phyloP scores from a whole-genome alignment of 2,113 vertebrate genomes.

The Uria aalge region DNA sequence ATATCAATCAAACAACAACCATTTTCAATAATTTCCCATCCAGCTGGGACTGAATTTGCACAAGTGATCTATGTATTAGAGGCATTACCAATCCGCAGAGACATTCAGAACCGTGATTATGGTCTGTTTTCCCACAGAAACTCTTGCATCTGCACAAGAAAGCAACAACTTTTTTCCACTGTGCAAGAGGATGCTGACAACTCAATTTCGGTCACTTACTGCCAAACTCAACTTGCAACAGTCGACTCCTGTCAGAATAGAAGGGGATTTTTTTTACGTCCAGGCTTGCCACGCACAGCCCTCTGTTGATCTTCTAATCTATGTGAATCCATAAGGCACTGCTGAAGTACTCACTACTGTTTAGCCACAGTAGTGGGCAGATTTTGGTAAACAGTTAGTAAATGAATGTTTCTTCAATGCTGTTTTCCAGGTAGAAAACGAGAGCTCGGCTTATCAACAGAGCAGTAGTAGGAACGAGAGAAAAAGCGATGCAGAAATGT shows the following conservation, averaged over 20 bases:
- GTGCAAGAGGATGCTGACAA: neutral
- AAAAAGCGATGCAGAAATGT: slow-evolving; percentile 74
- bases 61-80: slow-evolving; percentile 52
- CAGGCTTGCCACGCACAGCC: neutral
- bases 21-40: slow-evolving; percentile 59
- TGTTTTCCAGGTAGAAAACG: slow-evolving; percentile 74
- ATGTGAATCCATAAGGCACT: neutral
- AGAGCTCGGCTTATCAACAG: slow-evolving; percentile 75
- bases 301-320: neutral
- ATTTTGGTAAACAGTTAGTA: neutral
- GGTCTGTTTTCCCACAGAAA: slow-evolving; percentile 57
- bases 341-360: neutral
- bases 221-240: slow-evolving; percentile 4
- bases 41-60: slow-evolving; percentile 60
- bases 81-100: slow-evolving; percentile 53
- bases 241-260: neutral
- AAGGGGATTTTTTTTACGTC: neutral
- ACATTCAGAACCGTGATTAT: slow-evolving; percentile 28
- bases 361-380: neutral
- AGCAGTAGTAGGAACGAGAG: slow-evolving; percentile 77
- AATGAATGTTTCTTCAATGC: neutral
- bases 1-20: slow-evolving; percentile 46
- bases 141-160: slow-evolving; percentile 33
- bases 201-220: slow-evolving; percentile 10
- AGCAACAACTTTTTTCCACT: slow-evolving; percentile 25